These are phyloP conservation scores for Setipinna tenuifilis DNA, from an alignment of 2,797 vertebrate species.

Conservation along the genomic window DNA sequence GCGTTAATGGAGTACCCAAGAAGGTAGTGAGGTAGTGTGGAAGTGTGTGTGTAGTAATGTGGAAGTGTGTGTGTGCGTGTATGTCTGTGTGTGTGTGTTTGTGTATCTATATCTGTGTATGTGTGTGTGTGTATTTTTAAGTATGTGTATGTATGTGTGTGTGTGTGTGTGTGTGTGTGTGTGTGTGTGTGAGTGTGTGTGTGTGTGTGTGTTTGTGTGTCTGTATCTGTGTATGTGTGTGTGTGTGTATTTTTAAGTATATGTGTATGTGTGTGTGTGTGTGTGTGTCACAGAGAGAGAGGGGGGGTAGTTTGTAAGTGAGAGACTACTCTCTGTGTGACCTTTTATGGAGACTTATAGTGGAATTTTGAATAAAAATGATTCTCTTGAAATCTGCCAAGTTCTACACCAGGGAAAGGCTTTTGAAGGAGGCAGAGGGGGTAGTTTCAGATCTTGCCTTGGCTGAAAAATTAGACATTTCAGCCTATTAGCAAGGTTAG, in stretches of 20 bases:
- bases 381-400: neutral
- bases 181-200: neutral
- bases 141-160: neutral
- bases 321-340: neutral
- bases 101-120: neutral
- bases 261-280: neutral
- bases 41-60: neutral
- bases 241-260: too few species aligned
- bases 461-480: constrained; percentile 7
- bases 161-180: neutral
- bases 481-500: constrained; percentile 7
- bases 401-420: neutral
- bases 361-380: neutral
- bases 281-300: neutral
- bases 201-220: neutral
- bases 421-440: neutral
- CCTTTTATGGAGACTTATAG: constrained; percentile 3
- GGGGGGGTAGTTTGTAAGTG: neutral
- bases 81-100: neutral
- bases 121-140: neutral
- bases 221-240: neutral
- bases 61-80: neutral
- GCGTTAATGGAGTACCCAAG: constrained; percentile 38
- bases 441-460: neutral
- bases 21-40: neutral